Conservation (phyloP, 2,888 invertebrate genomes). For the Sisyra terminalis region DNA sequence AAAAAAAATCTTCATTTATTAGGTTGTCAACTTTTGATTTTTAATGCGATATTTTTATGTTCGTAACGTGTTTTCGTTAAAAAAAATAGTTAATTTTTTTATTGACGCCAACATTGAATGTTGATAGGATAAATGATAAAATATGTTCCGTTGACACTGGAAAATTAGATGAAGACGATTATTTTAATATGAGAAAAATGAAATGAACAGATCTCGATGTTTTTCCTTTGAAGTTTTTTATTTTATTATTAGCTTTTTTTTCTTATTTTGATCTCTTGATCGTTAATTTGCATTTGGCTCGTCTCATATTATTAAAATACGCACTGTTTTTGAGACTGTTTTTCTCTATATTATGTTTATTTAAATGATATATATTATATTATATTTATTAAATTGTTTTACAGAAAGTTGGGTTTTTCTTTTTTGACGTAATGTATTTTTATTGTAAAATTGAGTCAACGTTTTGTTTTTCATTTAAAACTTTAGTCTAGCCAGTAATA, state of each 20-base stretch:
- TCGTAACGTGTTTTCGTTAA: not conserved
- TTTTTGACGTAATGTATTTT: too few species aligned
- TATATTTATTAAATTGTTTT: too few species aligned
- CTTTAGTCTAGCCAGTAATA: too few species aligned
- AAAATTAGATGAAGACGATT: not conserved
- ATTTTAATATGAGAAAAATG: not conserved
- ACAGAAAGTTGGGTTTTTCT: too few species aligned
- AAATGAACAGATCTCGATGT: too few species aligned
- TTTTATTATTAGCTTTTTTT: too few species aligned
- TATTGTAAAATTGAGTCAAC: too few species aligned
- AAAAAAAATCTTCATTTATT: not conserved
- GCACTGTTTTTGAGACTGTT: conserved; percentile 8
- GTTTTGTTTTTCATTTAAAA: too few species aligned
- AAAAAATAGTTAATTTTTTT: not conserved
- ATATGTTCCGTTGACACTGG: not conserved
- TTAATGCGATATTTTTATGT: not conserved
- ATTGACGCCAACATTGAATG: conserved; percentile 3
- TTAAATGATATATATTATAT: not conserved
- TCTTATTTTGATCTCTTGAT: too few species aligned
- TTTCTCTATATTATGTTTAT: not conserved
- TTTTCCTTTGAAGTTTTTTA: too few species aligned
- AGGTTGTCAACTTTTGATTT: not conserved
- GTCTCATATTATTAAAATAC: not conserved
- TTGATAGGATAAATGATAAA: not conserved
- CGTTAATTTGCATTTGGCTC: too few species aligned